Percentiles rank a stretch among this genome's conserved stretches.
Evolutionary conservation across 2,888 invertebrate species (phyloP).

Genomic region (Priapulus caudatus): DNA sequence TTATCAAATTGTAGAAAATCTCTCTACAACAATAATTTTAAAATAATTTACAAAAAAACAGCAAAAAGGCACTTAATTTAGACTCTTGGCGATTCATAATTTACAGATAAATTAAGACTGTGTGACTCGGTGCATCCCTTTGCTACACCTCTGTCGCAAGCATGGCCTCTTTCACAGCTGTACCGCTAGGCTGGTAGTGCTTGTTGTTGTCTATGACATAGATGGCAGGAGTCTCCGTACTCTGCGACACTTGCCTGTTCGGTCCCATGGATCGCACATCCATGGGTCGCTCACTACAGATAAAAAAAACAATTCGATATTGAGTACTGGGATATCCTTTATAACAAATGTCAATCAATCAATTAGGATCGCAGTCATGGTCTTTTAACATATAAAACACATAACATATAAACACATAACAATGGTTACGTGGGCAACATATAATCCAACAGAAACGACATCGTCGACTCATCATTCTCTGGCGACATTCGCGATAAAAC

Average conservation of each 20-base stretch:
- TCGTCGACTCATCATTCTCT: no score
- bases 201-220: background rate
- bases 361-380: no score
- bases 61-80: conserved; percentile 1
- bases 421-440: background rate
- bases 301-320: no score
- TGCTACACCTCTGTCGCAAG: conserved; percentile 1
- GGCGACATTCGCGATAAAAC: no score
- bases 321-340: no score
- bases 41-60: background rate
- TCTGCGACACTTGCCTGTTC: background rate
- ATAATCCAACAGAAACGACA: background rate
- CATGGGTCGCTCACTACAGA: background rate
- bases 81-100: no score
- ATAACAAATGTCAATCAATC: no score
- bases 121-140: background rate
- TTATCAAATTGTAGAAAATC: background rate
- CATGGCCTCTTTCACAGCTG: background rate
- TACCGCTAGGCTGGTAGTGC: background rate
- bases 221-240: background rate
- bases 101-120: background rate
- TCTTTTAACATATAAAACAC: no score
- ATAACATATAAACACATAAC: no score
- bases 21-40: background rate
- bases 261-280: background rate